Evolutionary conservation across 1,140 invertebrate species (phyloP).

Genomic region (Trachelipus rathkii): DNA sequence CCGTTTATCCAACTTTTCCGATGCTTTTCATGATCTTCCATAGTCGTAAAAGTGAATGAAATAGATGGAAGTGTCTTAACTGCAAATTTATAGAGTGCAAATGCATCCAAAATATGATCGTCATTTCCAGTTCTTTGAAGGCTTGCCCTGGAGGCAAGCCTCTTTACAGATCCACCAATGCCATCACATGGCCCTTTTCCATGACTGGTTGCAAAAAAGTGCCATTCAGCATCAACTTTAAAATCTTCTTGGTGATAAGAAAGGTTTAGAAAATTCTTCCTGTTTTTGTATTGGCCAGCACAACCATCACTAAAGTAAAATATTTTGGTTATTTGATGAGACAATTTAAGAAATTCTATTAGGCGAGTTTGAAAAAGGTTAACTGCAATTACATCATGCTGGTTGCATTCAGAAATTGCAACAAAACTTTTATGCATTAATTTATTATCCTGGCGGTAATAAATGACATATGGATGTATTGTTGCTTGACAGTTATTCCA

Average conservation of each 20-base stretch:
- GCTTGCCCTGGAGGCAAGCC: conserved; percentile 41
- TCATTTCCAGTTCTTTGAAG: conserved; percentile 26
- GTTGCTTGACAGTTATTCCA: not conserved
- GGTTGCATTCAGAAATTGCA: too few species aligned
- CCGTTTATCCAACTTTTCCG: too few species aligned
- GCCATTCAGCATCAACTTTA: conserved; percentile 47
- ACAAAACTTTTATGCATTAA: too few species aligned
- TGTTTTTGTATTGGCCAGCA: conserved; percentile 49
- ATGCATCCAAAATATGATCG: too few species aligned
- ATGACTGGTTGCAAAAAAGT: conserved; percentile 48
- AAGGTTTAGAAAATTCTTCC: conserved; percentile 48
- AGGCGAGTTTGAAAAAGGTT: too few species aligned
- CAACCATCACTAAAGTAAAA: conserved; percentile 48
- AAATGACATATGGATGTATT: not conserved
- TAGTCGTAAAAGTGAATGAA: too few species aligned
- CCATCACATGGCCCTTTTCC: conserved; percentile 52
- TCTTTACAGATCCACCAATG: conserved; percentile 47
- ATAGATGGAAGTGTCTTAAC: too few species aligned
- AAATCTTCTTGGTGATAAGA: conserved; percentile 47
- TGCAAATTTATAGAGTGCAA: too few species aligned
- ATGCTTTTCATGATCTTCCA: too few species aligned
- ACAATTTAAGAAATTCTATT: too few species aligned
- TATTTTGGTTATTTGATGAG: conserved; percentile 24
- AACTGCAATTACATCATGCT: too few species aligned
- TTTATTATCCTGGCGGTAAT: not conserved